Evolutionary conservation across 2,113 vertebrate species (phyloP), one percentile per base, ranked within the genome.

Genomic region (Zosterops hypoxanthus): DNA sequence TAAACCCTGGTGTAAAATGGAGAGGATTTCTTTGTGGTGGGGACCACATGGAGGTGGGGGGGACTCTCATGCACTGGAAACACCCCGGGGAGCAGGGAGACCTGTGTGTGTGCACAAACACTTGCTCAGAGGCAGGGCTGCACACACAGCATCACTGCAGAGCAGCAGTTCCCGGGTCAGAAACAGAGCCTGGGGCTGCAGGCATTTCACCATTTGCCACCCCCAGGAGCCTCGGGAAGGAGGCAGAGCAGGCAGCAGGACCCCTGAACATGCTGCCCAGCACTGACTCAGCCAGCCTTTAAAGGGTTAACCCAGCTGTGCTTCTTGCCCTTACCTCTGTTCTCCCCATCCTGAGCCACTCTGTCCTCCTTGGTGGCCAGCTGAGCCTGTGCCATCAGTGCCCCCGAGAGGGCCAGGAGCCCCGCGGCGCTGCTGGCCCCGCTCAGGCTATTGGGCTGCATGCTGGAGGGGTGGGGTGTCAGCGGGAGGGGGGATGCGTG

Each of bases 311-410:
- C 13, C 47, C 72, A 31, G 44, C 68, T 24, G 31, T 2, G 21
- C 7, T 14, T 24, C 7, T 13, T 5, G 61, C 55, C 29, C 97
- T 98, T 92, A 99, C 99, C 99, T 98, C 98, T 94, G 88, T 97
- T 98, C 66, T 99, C 98, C 0, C 97, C 91, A 69, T 99, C 98
- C 80, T 97, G 96, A 34, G 98, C 97, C 72, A 96, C 98, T 64
- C 98, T 98, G 29, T 99, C 98, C 26, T 99, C 99, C 97, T 99
- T 99, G 1, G 83, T 97, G 4, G 97, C 97, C 34, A 99, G 97
- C 95, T 98, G 98, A 10, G 98, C 96, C 16, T 99, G 99, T 10
- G 98, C 97, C 7, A 98, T 98, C 87, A 99, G 87, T 1, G 98
- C 98, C 39, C 98, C 98, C 0, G 98, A 98, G 82, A 99, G 97